Conservation (phyloP, 2,113 vertebrate genomes). For the Oreocharis arfaki region DNA sequence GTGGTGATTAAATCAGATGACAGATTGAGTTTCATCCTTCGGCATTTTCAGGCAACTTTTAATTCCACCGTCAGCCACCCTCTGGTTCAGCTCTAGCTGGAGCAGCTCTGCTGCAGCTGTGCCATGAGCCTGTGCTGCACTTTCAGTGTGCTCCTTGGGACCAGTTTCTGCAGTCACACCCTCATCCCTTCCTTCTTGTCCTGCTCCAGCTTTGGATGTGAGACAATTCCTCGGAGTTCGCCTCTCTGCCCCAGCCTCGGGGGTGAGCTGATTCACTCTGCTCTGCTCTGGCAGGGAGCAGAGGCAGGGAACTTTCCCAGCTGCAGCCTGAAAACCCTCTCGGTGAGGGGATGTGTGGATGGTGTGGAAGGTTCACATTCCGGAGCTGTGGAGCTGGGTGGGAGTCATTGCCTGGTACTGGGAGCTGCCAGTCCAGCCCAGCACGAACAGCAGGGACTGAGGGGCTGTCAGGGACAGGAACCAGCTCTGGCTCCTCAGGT, state of each 20-base stretch:
- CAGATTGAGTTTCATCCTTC: background rate
- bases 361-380: background rate
- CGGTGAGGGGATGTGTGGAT: accelerated
- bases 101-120: background rate
- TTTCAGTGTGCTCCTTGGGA: background rate
- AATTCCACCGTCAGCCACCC: background rate
- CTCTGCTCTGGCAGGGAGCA: background rate
- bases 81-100: background rate
- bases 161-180: background rate
- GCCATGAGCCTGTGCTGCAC: background rate
- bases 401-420: background rate
- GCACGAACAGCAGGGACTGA: accelerated
- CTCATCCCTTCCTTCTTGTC: background rate
- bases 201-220: background rate
- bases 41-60: background rate
- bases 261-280: background rate
- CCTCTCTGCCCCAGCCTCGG: background rate
- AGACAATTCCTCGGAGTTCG: background rate
- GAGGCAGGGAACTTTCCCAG: background rate
- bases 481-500: background rate
- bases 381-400: background rate
- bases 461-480: background rate
- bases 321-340: background rate
- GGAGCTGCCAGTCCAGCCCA: background rate
- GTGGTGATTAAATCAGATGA: background rate